These are phyloP conservation scores for Orientallactaga sibirica DNA, from an alignment of 2,797 vertebrate species.

Conservation along the genomic window DNA sequence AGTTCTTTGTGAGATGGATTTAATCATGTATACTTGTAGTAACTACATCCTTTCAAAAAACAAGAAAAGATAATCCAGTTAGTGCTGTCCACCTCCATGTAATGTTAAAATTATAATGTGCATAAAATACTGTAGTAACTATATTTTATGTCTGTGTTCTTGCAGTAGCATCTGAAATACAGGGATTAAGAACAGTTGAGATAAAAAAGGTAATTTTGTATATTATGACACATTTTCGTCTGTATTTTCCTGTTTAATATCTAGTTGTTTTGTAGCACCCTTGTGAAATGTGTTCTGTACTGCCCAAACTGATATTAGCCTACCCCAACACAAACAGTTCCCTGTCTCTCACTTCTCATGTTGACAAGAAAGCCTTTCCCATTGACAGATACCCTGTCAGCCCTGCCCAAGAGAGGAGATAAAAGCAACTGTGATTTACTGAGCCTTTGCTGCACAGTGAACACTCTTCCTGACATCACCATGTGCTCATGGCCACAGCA, in stretches of 20 bases:
- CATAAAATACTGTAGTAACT: constrained; percentile 54
- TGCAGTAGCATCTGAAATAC: constrained; percentile 90
- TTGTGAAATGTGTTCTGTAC: neutral
- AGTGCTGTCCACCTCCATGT: neutral
- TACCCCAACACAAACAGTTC: neutral
- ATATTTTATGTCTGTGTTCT: constrained; percentile 72
- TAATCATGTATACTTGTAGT: neutral
- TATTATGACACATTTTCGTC: neutral
- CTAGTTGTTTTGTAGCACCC: neutral
- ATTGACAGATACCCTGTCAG: neutral
- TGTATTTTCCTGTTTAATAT: constrained; percentile 26
- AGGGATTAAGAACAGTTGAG: constrained; percentile 94
- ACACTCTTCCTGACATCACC: neutral
- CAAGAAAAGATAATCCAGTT: neutral
- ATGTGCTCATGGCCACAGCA: neutral
- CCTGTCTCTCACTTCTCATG: neutral
- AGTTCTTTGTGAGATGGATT: neutral
- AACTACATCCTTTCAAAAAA: neutral
- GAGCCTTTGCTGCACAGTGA: neutral
- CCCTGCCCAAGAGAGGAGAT: neutral
- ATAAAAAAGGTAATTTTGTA: constrained; percentile 92
- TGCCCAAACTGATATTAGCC: neutral
- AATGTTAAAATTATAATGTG: neutral
- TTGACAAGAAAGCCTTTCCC: neutral
- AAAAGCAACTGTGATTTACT: neutral